Conservation (phyloP, 2,888 invertebrate genomes). For the Argyresthia albistria region DNA sequence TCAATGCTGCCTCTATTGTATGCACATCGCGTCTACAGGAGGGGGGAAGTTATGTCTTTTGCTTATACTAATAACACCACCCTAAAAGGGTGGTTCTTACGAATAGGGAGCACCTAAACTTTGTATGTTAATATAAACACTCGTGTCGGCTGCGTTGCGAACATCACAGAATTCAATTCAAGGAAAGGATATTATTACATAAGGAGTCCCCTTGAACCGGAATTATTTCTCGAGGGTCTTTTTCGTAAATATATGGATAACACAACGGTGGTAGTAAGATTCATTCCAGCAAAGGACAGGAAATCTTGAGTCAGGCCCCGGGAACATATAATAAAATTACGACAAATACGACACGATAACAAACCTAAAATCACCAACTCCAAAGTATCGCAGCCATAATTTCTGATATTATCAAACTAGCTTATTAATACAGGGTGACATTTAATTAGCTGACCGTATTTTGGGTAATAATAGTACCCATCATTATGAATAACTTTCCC, state of each 20-base stretch:
- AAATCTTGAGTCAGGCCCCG: too few species aligned
- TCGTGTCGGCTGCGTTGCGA: conserved; percentile 50
- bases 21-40: conserved; percentile 51
- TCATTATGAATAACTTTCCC: too few species aligned
- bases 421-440: too few species aligned
- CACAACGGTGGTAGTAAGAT: too few species aligned
- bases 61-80: conserved; percentile 65
- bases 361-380: too few species aligned
- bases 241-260: background rate
- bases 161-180: conserved; percentile 47
- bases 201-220: conserved; percentile 29
- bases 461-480: too few species aligned
- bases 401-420: too few species aligned
- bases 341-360: too few species aligned
- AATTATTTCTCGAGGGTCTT: conserved; percentile 30
- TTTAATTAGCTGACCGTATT: too few species aligned
- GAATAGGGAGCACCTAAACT: conserved; percentile 47
- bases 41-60: conserved; percentile 59
- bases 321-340: too few species aligned
- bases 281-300: too few species aligned
- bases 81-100: conserved; percentile 53
- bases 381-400: too few species aligned
- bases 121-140: conserved; percentile 65
- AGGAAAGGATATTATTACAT: conserved; percentile 41
- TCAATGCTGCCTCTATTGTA: conserved; percentile 64